These are phyloP conservation scores for Philereme vetulata DNA, from an alignment of 2,888 invertebrate species.

Conservation along the genomic window DNA sequence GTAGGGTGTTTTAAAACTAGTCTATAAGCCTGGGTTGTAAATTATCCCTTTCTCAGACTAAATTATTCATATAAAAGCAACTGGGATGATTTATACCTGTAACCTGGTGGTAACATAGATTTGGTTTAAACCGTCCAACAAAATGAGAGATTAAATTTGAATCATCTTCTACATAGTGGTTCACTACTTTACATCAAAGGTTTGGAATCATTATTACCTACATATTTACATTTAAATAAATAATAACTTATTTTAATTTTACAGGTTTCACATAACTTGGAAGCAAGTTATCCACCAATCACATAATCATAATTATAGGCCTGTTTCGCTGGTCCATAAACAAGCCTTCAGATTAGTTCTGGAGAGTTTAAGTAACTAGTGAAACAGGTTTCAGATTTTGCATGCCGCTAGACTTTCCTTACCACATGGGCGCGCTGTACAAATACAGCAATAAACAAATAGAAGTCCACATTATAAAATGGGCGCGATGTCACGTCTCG, in stretches of 20 bases:
- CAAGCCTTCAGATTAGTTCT: background rate
- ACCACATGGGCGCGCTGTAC: slow-evolving; percentile 16
- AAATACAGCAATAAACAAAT: slow-evolving; percentile 1
- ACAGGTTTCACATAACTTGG: slow-evolving; percentile 28
- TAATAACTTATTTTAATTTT: slow-evolving; percentile 28
- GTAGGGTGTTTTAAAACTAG: too few relatives aligned
- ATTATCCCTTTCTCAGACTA: too few relatives aligned
- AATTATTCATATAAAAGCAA: too few relatives aligned
- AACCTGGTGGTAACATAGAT: background rate
- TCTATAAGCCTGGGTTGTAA: too few relatives aligned
- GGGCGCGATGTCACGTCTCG: background rate
- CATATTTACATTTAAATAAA: slow-evolving; percentile 4
- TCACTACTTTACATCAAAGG: background rate
- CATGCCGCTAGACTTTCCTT: slow-evolving; percentile 35
- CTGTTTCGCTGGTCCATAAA: slow-evolving; percentile 7
- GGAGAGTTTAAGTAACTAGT: background rate
- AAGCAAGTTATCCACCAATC: slow-evolving; percentile 20
- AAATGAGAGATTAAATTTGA: too few relatives aligned
- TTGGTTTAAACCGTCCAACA: too few relatives aligned
- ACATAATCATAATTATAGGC: slow-evolving; percentile 40
- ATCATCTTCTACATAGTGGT: slow-evolving; percentile 1
- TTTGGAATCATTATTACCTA: slow-evolving; percentile 1
- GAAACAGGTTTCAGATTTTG: slow-evolving; percentile 12
- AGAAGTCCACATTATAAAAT: background rate
- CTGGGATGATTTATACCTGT: too few relatives aligned